Base-by-base conservation (phyloP, 2,113 vertebrate species). In the Taurulus bubalis region DNA sequence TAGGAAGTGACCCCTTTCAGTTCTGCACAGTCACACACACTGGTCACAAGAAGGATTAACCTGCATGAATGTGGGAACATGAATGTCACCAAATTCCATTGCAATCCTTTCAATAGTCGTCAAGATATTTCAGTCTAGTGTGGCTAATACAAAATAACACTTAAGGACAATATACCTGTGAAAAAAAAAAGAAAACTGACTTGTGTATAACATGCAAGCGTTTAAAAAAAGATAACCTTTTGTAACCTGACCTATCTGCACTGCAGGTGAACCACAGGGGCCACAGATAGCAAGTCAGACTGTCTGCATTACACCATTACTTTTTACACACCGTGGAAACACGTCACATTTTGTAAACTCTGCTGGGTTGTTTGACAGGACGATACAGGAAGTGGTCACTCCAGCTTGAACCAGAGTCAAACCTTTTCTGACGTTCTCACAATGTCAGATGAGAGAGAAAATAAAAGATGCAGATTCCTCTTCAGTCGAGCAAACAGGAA, bases 381-480 rank as follows among this genome's bases (percentile, higher is more conserved):
- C 18, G 30, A 42, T 72, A 74, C 82, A 87, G 85, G 85, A 87
- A 75, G 78, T 49, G 70, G 59, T 71, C 40, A 22, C 4, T 26
- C 5, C 28, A 16, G 2, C 26, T 75, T 67, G 40, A 47, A 63
- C 11, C 18, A 20, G n/a, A 34, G 3, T 2, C 28, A 38, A 45
- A 58, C 4, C 15, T 24, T 14, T 14, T 26, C 4, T 51, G 1
- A 67, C 6, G 16, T 58, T 59, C 42, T 53, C 70, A 75, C 32
- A 42, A n/a, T 0, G 34, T 73, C 32, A 10, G 8, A 56, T 24
- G 53, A 49, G 22, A 3, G 26, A 36, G 40, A 16, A 62, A 73
- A 30, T 32, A 28, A 55, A 16, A 26, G 16, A 16, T 8, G 8
- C n/a, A 3, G 55, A 8, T 24, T 64, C 60, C 32, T 51, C 32